Conservation (phyloP, 2,888 invertebrate genomes). For the Heteromurus nitidus region DNA sequence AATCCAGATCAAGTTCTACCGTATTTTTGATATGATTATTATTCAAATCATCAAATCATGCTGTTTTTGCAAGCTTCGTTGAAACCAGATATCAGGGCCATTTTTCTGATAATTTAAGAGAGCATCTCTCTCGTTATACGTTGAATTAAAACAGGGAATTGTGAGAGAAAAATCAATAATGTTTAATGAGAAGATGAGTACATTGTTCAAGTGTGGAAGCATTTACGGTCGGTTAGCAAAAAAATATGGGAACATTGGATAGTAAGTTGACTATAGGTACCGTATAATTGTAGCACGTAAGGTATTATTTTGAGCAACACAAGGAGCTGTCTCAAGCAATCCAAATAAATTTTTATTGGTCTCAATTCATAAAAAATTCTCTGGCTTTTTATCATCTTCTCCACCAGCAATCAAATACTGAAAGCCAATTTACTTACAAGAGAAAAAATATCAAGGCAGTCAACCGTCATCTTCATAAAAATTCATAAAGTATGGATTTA, state of each 20-base stretch:
- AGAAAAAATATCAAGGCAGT: neutral
- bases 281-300: too few species aligned
- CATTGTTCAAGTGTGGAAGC: too few species aligned
- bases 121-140: neutral
- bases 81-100: conserved; percentile 11
- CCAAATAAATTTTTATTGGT: conserved; percentile 47
- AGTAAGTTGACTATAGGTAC: too few species aligned
- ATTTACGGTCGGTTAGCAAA: too few species aligned
- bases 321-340: conserved; percentile 42
- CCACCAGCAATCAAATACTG: too few species aligned
- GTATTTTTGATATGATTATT: neutral
- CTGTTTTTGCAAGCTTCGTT: too few species aligned
- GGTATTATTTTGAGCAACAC: too few species aligned
- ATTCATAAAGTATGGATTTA: conserved; percentile 37
- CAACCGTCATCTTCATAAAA: conserved; percentile 23
- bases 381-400: conserved; percentile 24
- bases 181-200: too few species aligned
- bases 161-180: too few species aligned
- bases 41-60: neutral
- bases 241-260: too few species aligned
- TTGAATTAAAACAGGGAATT: too few species aligned
- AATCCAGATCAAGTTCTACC: conserved; percentile 1
- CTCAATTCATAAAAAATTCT: conserved; percentile 44
- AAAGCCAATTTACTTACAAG: neutral
- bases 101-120: conserved; percentile 3